These are phyloP conservation scores for Harpagoxenus sublaevis DNA, from an alignment of 2,888 invertebrate genomes.

Conservation along the genomic window DNA sequence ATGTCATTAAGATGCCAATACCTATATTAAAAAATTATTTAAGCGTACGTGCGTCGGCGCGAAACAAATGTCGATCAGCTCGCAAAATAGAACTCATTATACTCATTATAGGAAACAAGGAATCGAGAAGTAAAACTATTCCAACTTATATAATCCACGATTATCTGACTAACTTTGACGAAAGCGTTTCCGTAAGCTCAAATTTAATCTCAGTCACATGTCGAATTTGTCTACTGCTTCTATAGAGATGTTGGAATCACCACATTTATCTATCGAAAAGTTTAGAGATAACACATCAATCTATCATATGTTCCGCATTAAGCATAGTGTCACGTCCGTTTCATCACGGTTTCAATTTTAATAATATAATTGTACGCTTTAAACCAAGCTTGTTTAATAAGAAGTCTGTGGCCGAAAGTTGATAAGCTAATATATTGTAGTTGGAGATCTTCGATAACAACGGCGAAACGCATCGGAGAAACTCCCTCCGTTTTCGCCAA, in stretches of 20 bases:
- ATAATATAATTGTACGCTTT: neutral
- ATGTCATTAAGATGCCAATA: neutral
- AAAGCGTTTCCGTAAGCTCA: neutral
- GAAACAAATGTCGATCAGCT: neutral
- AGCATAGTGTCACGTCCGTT: neutral
- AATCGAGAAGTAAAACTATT: slow-evolving; percentile 4
- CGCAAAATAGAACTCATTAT: neutral
- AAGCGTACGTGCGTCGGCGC: neutral
- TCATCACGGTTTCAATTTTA: slow-evolving; percentile 4
- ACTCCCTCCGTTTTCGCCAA: too few relatives aligned
- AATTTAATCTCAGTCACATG: slow-evolving; percentile 26
- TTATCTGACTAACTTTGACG: slow-evolving; percentile 8
- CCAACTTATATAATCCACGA: slow-evolving; percentile 4
- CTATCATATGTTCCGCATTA: neutral
- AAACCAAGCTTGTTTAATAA: too few relatives aligned
- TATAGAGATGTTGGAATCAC: neutral
- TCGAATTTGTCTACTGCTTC: slow-evolving; percentile 8
- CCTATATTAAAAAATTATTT: neutral
- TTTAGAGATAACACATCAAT: slow-evolving; percentile 18
- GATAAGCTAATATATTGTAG: too few relatives aligned
- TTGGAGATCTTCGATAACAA: too few relatives aligned
- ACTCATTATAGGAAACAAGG: neutral
- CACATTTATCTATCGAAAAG: slow-evolving; percentile 7
- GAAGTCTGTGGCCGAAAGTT: too few relatives aligned
- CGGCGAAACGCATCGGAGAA: too few relatives aligned